Conservation (phyloP, 2,113 vertebrate genomes). For the Psilopogon haemacephalus region DNA sequence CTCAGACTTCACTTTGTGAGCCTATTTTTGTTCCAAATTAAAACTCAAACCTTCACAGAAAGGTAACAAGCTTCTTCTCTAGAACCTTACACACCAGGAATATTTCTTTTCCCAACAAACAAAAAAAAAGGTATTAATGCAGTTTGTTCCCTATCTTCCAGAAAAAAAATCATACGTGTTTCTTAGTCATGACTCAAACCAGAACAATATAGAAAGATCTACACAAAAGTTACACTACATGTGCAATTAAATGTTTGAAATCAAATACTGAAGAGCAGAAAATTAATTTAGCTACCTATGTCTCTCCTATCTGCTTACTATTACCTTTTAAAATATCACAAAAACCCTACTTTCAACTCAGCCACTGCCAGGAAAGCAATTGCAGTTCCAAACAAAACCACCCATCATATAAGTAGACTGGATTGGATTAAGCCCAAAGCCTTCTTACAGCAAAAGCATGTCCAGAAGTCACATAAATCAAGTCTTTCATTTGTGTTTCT, state of each 20-base stretch:
- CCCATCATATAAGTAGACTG: not conserved
- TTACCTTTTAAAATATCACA: not conserved
- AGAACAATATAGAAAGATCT: not conserved
- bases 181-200: not conserved
- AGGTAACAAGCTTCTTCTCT: not conserved
- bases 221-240: not conserved
- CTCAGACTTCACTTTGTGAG: not conserved
- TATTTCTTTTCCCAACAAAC: not conserved
- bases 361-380: not conserved
- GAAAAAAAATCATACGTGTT: not conserved
- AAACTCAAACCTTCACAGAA: not conserved
- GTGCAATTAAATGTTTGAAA: not conserved
- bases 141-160: not conserved
- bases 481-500: not conserved
- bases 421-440: conserved; percentile 5
- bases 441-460: not conserved
- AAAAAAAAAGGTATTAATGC: not conserved
- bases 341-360: not conserved
- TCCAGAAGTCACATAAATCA: conserved; percentile 3
- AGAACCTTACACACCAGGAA: not conserved
- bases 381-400: not conserved
- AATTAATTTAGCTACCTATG: not conserved
- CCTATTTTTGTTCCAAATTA: not conserved
- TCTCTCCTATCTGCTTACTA: not conserved
- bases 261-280: not conserved